These are phyloP conservation scores for Opisthocomus hoazin DNA, from an alignment of 2,113 vertebrate genomes.

Conservation along the genomic window DNA sequence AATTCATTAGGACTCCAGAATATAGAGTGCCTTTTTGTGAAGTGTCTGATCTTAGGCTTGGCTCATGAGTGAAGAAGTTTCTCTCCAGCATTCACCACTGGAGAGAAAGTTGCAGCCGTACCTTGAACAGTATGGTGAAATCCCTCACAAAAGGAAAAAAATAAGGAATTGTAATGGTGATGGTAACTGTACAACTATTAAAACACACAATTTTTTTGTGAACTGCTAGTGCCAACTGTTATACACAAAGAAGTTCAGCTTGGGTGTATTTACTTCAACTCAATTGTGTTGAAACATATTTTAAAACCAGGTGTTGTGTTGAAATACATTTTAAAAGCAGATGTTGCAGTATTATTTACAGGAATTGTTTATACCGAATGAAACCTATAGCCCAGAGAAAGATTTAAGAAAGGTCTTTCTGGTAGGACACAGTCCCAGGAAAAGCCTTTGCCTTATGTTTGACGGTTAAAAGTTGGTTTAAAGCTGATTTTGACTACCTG, in stretches of 20 bases:
- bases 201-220: not conserved
- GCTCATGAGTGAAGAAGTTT: not conserved
- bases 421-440: not conserved
- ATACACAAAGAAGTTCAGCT: not conserved
- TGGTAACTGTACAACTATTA: not conserved
- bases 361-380: not conserved
- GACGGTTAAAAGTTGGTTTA: not conserved
- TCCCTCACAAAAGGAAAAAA: not conserved
- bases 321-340: not conserved
- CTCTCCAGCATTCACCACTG: not conserved
- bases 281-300: not conserved
- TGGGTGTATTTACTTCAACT: not conserved
- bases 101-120: not conserved
- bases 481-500: not conserved
- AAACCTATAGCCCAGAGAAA: not conserved
- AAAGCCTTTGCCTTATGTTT: not conserved
- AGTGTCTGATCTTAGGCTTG: not conserved
- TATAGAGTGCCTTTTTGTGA: not conserved
- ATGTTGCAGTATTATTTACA: not conserved
- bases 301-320: not conserved
- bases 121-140: not conserved
- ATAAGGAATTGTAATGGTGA: not conserved
- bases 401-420: not conserved
- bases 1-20: not conserved
- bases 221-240: not conserved